A percentile compares a stretch with the other conserved stretches of the same genome.
phyloP scores from a whole-genome alignment of 2,113 vertebrate genomes.

The Erythrocercus mccallii region DNA sequence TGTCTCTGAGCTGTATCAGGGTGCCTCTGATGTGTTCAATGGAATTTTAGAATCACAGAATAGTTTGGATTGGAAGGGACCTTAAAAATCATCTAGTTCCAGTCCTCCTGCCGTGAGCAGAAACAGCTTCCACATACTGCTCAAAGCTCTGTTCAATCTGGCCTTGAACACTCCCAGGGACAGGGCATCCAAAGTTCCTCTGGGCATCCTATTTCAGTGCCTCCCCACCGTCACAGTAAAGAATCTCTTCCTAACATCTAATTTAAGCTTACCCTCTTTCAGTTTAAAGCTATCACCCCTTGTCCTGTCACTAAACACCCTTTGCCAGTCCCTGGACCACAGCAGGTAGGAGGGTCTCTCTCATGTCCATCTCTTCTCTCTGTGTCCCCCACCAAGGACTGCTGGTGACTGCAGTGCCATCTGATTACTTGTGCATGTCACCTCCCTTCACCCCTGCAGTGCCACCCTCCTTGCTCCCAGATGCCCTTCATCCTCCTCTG shows the following conservation, averaged over 20 bases:
- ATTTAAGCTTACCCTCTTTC: not conserved
- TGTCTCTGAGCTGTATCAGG: not conserved
- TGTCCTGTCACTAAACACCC: not conserved
- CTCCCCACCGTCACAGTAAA: not conserved
- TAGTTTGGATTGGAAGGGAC: not conserved
- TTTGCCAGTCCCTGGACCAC: not conserved
- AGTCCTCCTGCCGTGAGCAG: not conserved
- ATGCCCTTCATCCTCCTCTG: not conserved
- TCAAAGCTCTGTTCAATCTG: not conserved
- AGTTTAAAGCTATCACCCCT: not conserved
- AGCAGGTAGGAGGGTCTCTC: not conserved
- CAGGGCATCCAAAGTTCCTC: not conserved
- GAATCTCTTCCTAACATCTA: not conserved
- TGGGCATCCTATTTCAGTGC: not conserved
- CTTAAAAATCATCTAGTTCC: not conserved
- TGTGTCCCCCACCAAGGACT: not conserved
- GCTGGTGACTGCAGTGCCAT: not conserved
- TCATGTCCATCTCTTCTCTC: not conserved
- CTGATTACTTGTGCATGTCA: not conserved
- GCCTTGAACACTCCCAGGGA: not conserved
- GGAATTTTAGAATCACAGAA: not conserved
- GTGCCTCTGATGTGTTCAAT: not conserved
- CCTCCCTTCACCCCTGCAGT: accelerated
- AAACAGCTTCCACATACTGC: not conserved
- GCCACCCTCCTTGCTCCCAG: not conserved